Evolutionary conservation across 2,888 invertebrate species (phyloP).

Genomic region (Drosophila mettleri): DNA sequence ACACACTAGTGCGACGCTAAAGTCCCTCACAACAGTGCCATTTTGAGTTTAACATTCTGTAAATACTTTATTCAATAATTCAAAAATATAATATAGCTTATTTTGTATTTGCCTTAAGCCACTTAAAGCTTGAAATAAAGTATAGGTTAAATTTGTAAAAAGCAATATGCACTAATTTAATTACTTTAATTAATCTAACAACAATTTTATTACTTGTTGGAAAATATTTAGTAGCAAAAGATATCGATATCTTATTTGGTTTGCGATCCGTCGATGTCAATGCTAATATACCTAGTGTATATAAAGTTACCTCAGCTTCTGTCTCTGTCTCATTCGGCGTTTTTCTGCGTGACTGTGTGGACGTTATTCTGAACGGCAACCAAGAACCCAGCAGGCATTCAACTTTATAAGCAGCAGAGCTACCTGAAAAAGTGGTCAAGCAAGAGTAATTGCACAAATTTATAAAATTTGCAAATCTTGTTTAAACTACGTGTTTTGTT

Average conservation of each 20-base stretch:
- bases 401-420: conserved; percentile 60
- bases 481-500: conserved; percentile 44
- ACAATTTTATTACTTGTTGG: background rate
- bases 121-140: background rate
- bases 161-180: background rate
- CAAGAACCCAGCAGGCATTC: conserved; percentile 52
- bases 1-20: background rate
- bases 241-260: conserved; percentile 28
- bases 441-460: conserved; percentile 66
- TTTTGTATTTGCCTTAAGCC: background rate
- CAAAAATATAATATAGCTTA: background rate
- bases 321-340: conserved; percentile 84
- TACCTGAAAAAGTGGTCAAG: conserved; percentile 65
- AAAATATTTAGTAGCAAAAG: background rate
- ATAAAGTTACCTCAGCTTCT: conserved; percentile 64
- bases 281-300: conserved; percentile 36
- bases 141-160: background rate
- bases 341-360: conserved; percentile 82
- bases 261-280: conserved; percentile 30
- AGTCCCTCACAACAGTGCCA: conserved; percentile 6
- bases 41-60: conserved; percentile 40
- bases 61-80: background rate
- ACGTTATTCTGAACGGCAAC: conserved; percentile 60
- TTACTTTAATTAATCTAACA: background rate
- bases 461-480: conserved; percentile 60